phyloP scores from a whole-genome alignment of 2,888 invertebrate genomes.

The Pyrrhosoma nymphula region DNA sequence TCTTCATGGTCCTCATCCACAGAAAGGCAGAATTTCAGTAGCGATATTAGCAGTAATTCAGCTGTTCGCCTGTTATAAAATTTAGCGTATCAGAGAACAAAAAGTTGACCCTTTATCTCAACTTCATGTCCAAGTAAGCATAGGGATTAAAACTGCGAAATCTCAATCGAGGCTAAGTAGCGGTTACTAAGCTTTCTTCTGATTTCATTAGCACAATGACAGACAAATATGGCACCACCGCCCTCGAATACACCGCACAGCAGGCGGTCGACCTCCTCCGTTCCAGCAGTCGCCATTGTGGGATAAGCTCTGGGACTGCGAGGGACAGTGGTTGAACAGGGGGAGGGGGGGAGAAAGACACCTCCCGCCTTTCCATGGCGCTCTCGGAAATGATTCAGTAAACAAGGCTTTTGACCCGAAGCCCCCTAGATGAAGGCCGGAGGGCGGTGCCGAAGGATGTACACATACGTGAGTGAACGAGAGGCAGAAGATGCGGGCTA shows the following conservation, averaged over 20 bases:
- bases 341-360: neutral
- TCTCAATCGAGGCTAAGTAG: neutral
- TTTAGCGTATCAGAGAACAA: too few relatives aligned
- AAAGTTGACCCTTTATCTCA: too few relatives aligned
- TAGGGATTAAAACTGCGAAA: neutral
- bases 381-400: conserved; percentile 28
- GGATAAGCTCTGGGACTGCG: neutral
- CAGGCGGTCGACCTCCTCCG: neutral
- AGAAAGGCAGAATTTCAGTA: too few relatives aligned
- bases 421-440: neutral
- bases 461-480: neutral
- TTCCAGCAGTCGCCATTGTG: neutral
- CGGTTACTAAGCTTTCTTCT: neutral
- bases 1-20: too few relatives aligned
- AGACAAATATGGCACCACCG: neutral
- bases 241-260: neutral
- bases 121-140: too few relatives aligned
- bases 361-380: conserved; percentile 7
- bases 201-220: neutral
- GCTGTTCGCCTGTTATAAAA: too few relatives aligned
- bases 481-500: conserved; percentile 16
- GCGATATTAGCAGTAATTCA: too few relatives aligned
- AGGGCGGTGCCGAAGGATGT: conserved; percentile 19
- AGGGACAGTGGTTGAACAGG: neutral
- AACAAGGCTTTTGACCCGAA: neutral